phyloP scores from a whole-genome alignment of 2,888 invertebrate genomes.

The Ennomos fuscantarius region DNA sequence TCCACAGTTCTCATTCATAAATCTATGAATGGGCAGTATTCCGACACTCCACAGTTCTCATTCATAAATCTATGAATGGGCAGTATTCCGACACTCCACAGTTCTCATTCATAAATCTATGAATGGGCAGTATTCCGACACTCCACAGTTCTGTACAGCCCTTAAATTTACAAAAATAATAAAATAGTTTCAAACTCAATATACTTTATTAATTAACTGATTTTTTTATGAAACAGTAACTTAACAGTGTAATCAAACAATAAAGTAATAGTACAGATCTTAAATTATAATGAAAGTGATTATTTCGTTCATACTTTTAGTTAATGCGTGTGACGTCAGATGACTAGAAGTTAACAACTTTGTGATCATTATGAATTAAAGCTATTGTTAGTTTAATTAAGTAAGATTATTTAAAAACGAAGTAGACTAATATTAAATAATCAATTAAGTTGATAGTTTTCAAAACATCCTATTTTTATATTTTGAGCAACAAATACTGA shows the following conservation, averaged over 20 bases:
- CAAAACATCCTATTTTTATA: conserved; percentile 17
- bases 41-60: no score
- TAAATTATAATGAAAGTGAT: conserved; percentile 25
- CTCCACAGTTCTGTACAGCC: no score
- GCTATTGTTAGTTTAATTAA: conserved; percentile 13
- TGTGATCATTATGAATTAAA: conserved; percentile 11
- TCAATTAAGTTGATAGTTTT: background rate
- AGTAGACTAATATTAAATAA: background rate
- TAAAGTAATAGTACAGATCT: conserved; percentile 18
- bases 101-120: no score
- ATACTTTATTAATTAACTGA: background rate
- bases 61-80: no score
- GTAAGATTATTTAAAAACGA: background rate
- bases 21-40: no score
- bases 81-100: no score
- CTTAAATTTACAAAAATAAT: background rate
- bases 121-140: no score
- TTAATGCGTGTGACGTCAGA: conserved; percentile 46
- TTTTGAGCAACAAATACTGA: conserved; percentile 37
- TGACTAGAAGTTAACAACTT: conserved; percentile 57
- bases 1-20: no score
- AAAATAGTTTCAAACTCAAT: no score
- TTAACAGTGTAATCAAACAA: background rate
- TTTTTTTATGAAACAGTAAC: background rate
- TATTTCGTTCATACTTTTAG: conserved; percentile 33